Evolutionary conservation across 2,113 vertebrate species (phyloP), one percentile per base, ranked within the genome.

Genomic region (Epinephelus moara): DNA sequence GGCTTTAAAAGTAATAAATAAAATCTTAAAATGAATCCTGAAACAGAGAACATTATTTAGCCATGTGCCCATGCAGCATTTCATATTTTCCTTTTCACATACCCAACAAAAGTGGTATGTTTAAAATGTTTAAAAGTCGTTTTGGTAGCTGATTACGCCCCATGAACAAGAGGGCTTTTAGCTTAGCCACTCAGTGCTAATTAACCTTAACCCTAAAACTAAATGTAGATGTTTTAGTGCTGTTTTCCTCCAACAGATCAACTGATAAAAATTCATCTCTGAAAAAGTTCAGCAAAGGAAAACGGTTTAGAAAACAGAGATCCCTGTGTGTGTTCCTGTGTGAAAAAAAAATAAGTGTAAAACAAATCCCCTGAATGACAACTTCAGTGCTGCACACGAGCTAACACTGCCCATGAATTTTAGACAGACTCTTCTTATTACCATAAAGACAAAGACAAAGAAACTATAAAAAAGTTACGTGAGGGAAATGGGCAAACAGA

Each of bases 401-500:
- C 37, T 49, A 23, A 52, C n/a, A 25, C 64, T 27, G 30, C 14
- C 19, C 9, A 53, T 71, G 71, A 42, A 42, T 67, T 75, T 82
- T 10, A 60, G 61, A 52, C 27, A 11, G 30, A 18, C 53, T 67
- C 5, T n/a, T 47, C 62, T 57, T 19, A 68, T 77, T 30, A 75
- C 49, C 37, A 66, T 55, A n/a, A 27, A 56, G 23, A 27, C 13
- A n/a, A 27, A 56, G 23, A 27, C 13, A 25, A 68, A 45, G 45
- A 23, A 55, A 75, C 76, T 37, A 47, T 52, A 17, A 70, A 57
- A 56, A 49, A 21, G 25, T 63, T 69, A 71, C 11, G 2, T 75
- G 33, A 79, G 60, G 49, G 19, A 55, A 75, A 80, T 55, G 14
- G 23, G 53, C 27, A 59, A 56, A n/a, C 17, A 49, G 47, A 70